phyloP scores from a whole-genome alignment of 2,888 invertebrate genomes.

The Psylliodes chrysocephalus region DNA sequence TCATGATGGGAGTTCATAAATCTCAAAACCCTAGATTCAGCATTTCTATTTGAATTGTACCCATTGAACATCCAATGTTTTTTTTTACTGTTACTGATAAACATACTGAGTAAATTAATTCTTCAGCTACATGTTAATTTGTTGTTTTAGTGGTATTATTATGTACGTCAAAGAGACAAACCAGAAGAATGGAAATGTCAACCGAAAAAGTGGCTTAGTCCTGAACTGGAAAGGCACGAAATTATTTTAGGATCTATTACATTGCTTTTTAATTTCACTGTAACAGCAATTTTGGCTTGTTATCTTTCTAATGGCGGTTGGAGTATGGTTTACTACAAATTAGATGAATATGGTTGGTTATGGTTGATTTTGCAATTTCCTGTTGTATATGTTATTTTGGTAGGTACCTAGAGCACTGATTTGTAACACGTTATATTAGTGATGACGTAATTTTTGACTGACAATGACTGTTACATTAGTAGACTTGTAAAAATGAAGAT shows the following conservation, averaged over 20 bases:
- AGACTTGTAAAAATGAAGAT: too few species aligned
- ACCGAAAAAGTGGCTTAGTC: slow-evolving; percentile 74
- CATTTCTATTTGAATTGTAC: too few species aligned
- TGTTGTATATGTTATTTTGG: slow-evolving; percentile 67
- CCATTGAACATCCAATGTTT: too few species aligned
- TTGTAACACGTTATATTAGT: too few species aligned
- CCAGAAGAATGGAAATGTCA: slow-evolving; percentile 80
- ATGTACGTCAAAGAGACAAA: slow-evolving; percentile 70
- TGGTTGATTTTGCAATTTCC: slow-evolving; percentile 76
- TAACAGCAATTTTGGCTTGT: slow-evolving; percentile 72
- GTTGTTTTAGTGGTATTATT: slow-evolving; percentile 76
- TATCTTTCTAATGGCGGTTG: slow-evolving; percentile 76
- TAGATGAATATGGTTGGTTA: slow-evolving; percentile 71
- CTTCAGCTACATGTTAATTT: too few species aligned
- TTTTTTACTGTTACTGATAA: too few species aligned
- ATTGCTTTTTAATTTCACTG: slow-evolving; percentile 67
- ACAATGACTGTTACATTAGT: too few species aligned
- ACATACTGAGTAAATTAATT: too few species aligned
- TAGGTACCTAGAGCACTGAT: slow-evolving; percentile 11
- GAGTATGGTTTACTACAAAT: slow-evolving; percentile 72
- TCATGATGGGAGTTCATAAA: too few species aligned
- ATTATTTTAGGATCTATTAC: slow-evolving; percentile 72
- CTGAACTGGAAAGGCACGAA: slow-evolving; percentile 76
- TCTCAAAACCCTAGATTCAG: too few species aligned
- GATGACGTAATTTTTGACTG: too few species aligned